Evolutionary conservation across 1,140 invertebrate species (phyloP), one percentile per base, ranked within the genome.

Genomic region (Ericerus pela): DNA sequence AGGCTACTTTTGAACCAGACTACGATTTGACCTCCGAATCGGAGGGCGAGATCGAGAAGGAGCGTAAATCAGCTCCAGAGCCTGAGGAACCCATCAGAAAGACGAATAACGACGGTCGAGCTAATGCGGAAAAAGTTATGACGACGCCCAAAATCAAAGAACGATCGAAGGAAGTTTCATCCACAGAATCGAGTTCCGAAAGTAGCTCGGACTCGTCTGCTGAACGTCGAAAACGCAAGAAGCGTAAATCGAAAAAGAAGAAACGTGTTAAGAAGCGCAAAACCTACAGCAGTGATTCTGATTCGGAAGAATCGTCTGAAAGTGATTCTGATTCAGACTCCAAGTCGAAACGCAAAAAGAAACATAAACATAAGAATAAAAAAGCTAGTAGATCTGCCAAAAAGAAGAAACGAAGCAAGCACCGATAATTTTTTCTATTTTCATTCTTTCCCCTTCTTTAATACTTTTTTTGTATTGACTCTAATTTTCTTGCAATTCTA

Each of bases 371-470:
- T 33, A 63, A 62, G 30, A 59, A 58, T 16, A 60, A 61, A 43
- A 14, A 29, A 2, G 36, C 43, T 31, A 63, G 61, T 33, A 58
- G 51, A 29, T 59, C 61, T 14, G 51, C 60, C 1, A 63, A 62
- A 41, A 65, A 64, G 52, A 60, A 59, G 30, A 65, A 65, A 57
- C 63, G 63, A 58, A 56, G 59, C 20, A 65, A 63, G 56, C 59
- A 61, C 36, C 57, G 30, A 38, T 59, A 47, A 22, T 26, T 10
- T 26, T 12, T 30, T 20, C 22, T 33, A 33, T 33, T 33, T 8
- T 33, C 8, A 10, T 8, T 33, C 31, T 10, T 33, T 33, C 8
- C 8, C 31, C 31, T 33, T 10, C n/a, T n/a, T n/a, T 8, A 33
- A 8, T n/a, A n/a, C n/a, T 33, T 10, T 41, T 41, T 20, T 41